Conservation (phyloP, 1,140 invertebrate genomes). For the Acromyrmex heyeri region DNA sequence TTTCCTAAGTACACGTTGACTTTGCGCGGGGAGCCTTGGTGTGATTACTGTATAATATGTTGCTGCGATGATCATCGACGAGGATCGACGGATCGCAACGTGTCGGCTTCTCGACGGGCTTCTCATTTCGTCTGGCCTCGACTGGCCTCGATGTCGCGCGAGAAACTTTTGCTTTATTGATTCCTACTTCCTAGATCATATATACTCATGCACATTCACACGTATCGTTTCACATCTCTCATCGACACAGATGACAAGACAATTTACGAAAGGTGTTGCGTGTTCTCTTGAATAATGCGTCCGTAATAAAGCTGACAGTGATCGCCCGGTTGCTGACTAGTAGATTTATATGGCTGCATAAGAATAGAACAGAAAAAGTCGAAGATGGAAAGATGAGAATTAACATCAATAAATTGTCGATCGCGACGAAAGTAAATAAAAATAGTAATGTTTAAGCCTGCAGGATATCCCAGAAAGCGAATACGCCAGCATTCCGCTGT, state of each 20-base stretch:
- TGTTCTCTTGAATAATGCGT: constrained; percentile 5
- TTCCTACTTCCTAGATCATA: neutral
- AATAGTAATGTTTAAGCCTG: neutral
- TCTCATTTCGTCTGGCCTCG: neutral
- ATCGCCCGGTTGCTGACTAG: neutral
- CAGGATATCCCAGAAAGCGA: neutral
- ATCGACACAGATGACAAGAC: constrained; percentile 9
- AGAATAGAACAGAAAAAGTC: neutral
- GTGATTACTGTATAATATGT: constrained; percentile 24
- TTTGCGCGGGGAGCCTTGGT: constrained; percentile 25
- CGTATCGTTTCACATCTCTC: neutral
- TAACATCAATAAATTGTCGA: neutral
- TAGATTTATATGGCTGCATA: neutral
- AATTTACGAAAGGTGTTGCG: constrained; percentile 35
- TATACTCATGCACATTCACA: constrained; percentile 19
- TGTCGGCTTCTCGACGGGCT: constrained; percentile 29
- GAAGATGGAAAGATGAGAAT: neutral
- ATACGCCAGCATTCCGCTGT: neutral
- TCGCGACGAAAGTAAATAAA: neutral
- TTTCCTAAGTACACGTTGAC: constrained; percentile 73
- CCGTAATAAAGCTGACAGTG: constrained; percentile 42
- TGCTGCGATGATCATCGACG: constrained; percentile 36
- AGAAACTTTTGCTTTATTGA: constrained; percentile 18
- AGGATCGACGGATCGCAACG: constrained; percentile 37
- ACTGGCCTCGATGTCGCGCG: neutral